Percentiles rank a stretch among this genome's conserved stretches.
These are phyloP conservation scores for Saimiri boliviensis DNA, from an alignment of 2,113 vertebrate genomes.

Conservation along the genomic window DNA sequence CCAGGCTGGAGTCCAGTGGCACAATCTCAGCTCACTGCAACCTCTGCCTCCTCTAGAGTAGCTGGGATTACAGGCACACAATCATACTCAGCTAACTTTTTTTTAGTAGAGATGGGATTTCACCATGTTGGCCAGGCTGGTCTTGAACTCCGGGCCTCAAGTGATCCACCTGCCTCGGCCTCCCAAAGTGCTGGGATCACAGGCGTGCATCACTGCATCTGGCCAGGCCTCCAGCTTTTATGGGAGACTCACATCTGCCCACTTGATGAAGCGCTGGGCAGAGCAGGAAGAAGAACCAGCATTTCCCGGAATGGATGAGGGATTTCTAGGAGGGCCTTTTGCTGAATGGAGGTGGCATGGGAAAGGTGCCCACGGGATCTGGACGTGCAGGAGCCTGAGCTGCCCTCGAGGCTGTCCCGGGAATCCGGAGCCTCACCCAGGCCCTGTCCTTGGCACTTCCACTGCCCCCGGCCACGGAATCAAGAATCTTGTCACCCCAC, in stretches of 20 bases:
- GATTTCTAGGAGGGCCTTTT: neutral
- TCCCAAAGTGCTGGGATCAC: no score
- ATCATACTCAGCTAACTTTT: no score
- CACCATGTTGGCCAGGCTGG: no score
- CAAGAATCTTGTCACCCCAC: neutral
- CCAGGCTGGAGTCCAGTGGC: no score
- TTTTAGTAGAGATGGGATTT: no score
- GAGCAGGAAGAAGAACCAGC: constrained; percentile 74
- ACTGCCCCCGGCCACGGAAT: neutral
- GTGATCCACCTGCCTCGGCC: no score
- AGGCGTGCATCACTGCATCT: no score
- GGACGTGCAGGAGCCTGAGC: neutral
- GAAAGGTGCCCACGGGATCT: neutral
- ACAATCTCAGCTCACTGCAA: no score
- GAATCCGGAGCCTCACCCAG: neutral
- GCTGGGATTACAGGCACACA: no score
- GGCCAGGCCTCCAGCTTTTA: constrained; percentile 73
- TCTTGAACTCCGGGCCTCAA: no score
- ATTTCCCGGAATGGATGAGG: constrained; percentile 68
- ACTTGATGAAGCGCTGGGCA: constrained; percentile 67
- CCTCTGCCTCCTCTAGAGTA: no score
- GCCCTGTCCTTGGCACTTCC: neutral
- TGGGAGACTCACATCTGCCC: constrained; percentile 73
- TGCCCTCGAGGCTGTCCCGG: neutral
- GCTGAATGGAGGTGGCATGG: fast-evolving